Evolutionary conservation across 2,797 vertebrate genomes (phyloP).

Genomic region (Acipenser oxyrinchus): DNA sequence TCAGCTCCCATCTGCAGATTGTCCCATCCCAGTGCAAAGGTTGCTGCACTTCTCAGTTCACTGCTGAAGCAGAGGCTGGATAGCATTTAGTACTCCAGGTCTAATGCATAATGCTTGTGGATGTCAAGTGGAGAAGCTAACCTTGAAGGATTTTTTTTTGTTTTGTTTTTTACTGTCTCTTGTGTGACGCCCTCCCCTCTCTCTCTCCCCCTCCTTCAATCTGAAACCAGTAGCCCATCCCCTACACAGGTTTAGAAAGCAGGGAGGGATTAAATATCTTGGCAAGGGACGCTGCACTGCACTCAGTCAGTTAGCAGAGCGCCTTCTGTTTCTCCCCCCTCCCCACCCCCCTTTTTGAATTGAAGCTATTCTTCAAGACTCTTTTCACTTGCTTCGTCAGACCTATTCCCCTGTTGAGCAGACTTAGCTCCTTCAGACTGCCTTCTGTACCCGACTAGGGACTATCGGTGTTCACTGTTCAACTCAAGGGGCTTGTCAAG

Average conservation of each 20-base stretch:
- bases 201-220: background rate
- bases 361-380: constrained; percentile 58
- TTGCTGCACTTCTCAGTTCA: too few relatives aligned
- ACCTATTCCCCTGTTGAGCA: too few relatives aligned
- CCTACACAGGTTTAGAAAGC: background rate
- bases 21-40: too few relatives aligned
- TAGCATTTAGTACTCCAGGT: too few relatives aligned
- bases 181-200: constrained; percentile 5
- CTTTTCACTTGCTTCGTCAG: constrained; percentile 38
- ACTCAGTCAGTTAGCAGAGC: constrained; percentile 1
- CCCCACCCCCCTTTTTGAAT: constrained; percentile 51
- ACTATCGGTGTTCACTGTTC: too few relatives aligned
- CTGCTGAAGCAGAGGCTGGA: too few relatives aligned
- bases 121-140: too few relatives aligned
- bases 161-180: background rate
- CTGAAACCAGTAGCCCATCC: background rate
- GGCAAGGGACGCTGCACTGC: constrained; percentile 12
- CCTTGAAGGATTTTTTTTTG: background rate
- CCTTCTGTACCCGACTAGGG: too few relatives aligned
- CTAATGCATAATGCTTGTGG: too few relatives aligned
- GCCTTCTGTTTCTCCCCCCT: constrained; percentile 28
- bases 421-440: too few relatives aligned
- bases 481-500: too few relatives aligned
- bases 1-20: too few relatives aligned
- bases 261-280: constrained; percentile 21